A percentile compares a stretch with the other conserved stretches of the same genome.
phyloP scores from a whole-genome alignment of 2,888 invertebrate species.

The Formica aserva region DNA sequence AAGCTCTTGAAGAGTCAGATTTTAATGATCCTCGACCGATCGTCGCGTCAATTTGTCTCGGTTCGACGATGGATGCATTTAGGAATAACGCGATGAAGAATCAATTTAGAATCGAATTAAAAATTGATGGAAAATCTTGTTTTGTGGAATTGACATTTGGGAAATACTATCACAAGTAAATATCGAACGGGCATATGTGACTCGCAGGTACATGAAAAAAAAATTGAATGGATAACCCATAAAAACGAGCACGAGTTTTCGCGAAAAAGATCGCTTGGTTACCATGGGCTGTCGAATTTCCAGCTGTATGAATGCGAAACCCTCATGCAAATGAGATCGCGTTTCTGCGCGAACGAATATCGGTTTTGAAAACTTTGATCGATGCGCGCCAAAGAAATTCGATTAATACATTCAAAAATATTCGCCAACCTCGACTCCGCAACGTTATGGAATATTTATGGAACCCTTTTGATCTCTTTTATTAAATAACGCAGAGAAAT shows the following conservation, averaged over 20 bases:
- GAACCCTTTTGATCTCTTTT: neutral
- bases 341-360: neutral
- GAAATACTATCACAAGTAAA: neutral
- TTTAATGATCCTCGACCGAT: conserved; percentile 3
- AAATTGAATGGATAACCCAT: neutral
- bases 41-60: neutral
- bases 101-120: neutral
- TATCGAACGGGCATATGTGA: neutral
- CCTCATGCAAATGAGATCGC: conserved; percentile 6
- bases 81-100: neutral
- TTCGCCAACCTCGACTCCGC: neutral
- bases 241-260: neutral
- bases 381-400: neutral
- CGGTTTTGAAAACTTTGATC: conserved; percentile 2
- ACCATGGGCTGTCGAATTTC: neutral
- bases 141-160: neutral
- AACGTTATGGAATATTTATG: neutral
- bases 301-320: neutral
- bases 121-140: neutral
- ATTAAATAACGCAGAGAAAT: neutral
- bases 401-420: conserved; percentile 16
- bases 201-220: neutral
- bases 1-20: neutral
- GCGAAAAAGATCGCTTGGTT: neutral
- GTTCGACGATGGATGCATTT: neutral